Evolutionary conservation across 37 sponge, comb jelly and placozoan species (phyloP).

Genomic region (Corticium candelabrum): DNA sequence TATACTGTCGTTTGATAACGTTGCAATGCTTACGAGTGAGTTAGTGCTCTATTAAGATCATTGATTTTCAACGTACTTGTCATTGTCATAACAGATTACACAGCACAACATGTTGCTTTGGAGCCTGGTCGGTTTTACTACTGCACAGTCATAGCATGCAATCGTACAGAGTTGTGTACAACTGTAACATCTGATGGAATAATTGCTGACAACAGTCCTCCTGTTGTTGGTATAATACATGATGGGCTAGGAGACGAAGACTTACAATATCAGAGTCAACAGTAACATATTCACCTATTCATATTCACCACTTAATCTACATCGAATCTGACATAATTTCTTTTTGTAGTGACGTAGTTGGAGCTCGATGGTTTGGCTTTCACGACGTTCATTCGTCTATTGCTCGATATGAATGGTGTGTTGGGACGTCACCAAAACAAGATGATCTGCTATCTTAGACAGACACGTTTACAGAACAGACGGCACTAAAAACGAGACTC

Average conservation of each 20-base stretch:
- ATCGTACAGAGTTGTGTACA: background rate
- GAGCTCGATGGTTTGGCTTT: slow-evolving; percentile 59
- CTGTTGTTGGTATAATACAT: slow-evolving; percentile 26
- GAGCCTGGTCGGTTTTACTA: background rate
- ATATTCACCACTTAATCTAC: background rate
- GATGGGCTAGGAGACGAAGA: slow-evolving; percentile 36
- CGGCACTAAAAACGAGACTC: slow-evolving; percentile 5
- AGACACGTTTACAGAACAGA: slow-evolving; percentile 11
- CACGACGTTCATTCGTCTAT: slow-evolving; percentile 52
- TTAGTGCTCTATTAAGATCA: too few relatives aligned
- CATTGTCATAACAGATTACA: too few relatives aligned
- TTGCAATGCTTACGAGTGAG: background rate
- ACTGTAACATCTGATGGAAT: background rate
- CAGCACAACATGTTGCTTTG: too few relatives aligned
- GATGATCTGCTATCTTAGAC: slow-evolving; percentile 22
- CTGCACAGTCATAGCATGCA: background rate
- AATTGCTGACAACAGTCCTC: slow-evolving; percentile 51
- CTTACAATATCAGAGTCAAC: background rate
- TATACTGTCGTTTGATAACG: background rate
- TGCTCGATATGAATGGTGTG: slow-evolving; percentile 21
- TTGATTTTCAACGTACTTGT: too few relatives aligned
- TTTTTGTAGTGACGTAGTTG: slow-evolving; percentile 19
- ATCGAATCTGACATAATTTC: too few relatives aligned
- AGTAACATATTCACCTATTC: background rate
- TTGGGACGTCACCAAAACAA: slow-evolving; percentile 31